Percentiles rank a stretch among this genome's conserved stretches.
phyloP scores from a whole-genome alignment of 2,113 vertebrate species.

The Scolopax mira region DNA sequence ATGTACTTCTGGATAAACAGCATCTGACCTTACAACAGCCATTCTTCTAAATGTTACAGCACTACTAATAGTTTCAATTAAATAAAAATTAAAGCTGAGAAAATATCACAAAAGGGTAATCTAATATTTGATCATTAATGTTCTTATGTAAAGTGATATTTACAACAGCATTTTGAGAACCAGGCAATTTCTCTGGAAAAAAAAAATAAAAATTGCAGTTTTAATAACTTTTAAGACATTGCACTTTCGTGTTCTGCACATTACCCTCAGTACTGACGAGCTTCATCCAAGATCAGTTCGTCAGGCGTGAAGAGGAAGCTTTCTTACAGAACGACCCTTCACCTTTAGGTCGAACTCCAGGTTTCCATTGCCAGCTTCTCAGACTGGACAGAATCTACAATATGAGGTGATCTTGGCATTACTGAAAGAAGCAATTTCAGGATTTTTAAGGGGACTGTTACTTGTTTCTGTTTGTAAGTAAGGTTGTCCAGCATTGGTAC shows the following conservation, averaged over 20 bases:
- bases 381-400: not conserved
- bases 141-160: constrained; percentile 71
- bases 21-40: constrained; percentile 58
- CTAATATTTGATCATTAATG: constrained; percentile 78
- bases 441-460: not conserved
- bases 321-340: not conserved
- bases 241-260: not conserved
- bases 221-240: not conserved
- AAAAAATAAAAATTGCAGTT: not conserved
- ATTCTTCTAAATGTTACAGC: constrained; percentile 77
- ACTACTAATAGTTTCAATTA: constrained; percentile 76
- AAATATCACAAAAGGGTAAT: constrained; percentile 82
- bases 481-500: not conserved
- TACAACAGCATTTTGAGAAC: constrained; percentile 56
- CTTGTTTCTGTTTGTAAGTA: not conserved
- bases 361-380: not conserved
- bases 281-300: not conserved
- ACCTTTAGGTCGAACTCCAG: not conserved
- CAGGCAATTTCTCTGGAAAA: not conserved
- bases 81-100: constrained; percentile 81
- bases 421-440: not conserved
- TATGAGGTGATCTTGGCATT: not conserved
- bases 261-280: not conserved
- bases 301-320: not conserved
- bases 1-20: constrained; percentile 67